phyloP scores from a whole-genome alignment of 2,888 invertebrate species.

The Hanleya hanleyi region DNA sequence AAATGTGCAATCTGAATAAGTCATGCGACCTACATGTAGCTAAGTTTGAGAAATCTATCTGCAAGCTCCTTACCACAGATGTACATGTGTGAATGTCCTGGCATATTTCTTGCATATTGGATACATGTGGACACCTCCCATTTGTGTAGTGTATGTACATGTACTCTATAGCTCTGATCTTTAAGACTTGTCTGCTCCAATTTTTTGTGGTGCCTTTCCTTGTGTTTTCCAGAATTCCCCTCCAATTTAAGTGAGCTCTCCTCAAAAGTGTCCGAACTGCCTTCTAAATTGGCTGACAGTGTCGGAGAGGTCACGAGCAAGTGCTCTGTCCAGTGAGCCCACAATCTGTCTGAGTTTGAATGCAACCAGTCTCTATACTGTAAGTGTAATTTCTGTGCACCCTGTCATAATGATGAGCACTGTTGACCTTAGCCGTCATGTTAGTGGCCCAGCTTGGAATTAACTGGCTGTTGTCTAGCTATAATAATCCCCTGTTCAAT shows the following conservation, averaged over 20 bases:
- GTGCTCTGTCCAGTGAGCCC: slow-evolving; percentile 66
- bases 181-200: not conserved
- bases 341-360: too few species aligned
- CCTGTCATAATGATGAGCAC: not conserved
- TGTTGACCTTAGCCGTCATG: too few species aligned
- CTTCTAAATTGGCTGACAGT: slow-evolving; percentile 66
- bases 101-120: too few species aligned
- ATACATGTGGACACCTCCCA: too few species aligned
- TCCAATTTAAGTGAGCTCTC: slow-evolving; percentile 66
- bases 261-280: slow-evolving; percentile 69
- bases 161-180: not conserved
- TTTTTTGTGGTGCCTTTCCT: slow-evolving; percentile 12
- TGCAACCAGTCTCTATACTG: not conserved
- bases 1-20: too few species aligned
- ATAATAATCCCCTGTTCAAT: too few species aligned
- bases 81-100: too few species aligned
- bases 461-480: too few species aligned
- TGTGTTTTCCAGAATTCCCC: slow-evolving; percentile 55
- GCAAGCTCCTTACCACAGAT: too few species aligned
- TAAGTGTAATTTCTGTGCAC: not conserved
- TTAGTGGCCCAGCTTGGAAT: too few species aligned
- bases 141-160: not conserved
- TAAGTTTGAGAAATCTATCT: too few species aligned
- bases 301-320: slow-evolving; percentile 70
- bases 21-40: too few species aligned